Base-by-base conservation (phyloP, 2,888 invertebrate genomes). In the Troides helena region DNA sequence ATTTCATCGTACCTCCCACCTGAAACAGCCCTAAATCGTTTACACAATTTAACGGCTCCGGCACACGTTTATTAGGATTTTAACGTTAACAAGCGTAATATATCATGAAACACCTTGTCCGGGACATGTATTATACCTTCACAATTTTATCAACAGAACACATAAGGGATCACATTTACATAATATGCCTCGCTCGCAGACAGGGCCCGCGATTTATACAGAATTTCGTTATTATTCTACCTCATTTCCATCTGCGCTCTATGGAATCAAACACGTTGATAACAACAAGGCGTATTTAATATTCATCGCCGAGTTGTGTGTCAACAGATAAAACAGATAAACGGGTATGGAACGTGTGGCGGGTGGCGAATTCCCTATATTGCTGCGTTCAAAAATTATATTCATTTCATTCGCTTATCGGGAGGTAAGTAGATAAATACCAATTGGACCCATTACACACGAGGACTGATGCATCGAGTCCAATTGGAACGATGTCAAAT, bases 151-250 rank as follows among this genome's bases (percentile, higher is more conserved):
- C 84, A 86, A 86, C 87, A 84, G 81, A 85, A 85, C 82, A 87
- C 83, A 85, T 80, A 82, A 82, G 82, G 84, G 85, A 82, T 85
- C 81, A 72, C 78, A 89, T 89, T 89, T 88, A 85, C 88, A 88
- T 90, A 90, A 89, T 88, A 85, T 85, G 80, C 80, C 77, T 73
- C 76, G 74, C 83, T 84, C 83, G 83, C 81, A 82, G 81, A 81
- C 82, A 82, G 78, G 81, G 78, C 80, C 77, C 77, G 74, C 77
- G 75, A 82, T 81, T 82, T 84, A 85, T 85, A 82, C 85, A 84
- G 85, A 87, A 87, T 88, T 85, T 80, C 81, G 82, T 86, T 87
- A 89, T 87, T 88, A 87, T 85, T 88, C 87, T 83, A 84, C 85
- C 83, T 82, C 80, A 82, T 83, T 66, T 83, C 84, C 82, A 85